Evolutionary conservation across 2,888 invertebrate species (phyloP), one percentile per base, ranked within the genome.

Genomic region (Thereva unica): DNA sequence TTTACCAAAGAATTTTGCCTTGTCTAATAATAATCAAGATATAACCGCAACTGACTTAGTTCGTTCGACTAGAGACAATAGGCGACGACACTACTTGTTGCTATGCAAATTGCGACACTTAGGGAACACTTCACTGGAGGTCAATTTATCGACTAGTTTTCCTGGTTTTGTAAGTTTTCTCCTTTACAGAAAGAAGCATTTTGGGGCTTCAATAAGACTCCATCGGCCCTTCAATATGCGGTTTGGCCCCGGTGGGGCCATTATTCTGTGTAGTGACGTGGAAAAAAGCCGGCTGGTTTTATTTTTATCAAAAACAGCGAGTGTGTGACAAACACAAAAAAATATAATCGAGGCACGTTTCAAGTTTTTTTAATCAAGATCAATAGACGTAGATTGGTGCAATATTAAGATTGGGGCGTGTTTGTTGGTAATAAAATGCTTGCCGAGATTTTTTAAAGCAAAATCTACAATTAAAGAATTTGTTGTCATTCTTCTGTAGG

Each of bases 221-320:
- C 2, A 23, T 2, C 23, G 23, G 23, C 23, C 23, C 23, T 23
- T 23, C 23, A 23, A 23, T 23, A 23, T 1, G 23, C 23, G 23
- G 23, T 23, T 2, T 23, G 23, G n/a, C n/a, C 23, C 23, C 23
- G 23, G 1, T 23, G 23, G 23, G 23, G 23, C 23, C 10, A 37
- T 35, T 59, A 40, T 35, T 5, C 5, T 12, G 23, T 8, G 50
- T 34, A 47, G 45, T 47, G 57, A 47, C 37, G 5, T 45, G 8
- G 45, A 47, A 45, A 47, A 45, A 59, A 35, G 57, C 47, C 47
- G 37, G 8, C 1, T 4, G 38, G 9, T 59, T 59, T 59, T 59
- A 59, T 59, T 59, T 59, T 47, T 59, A 59, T 45, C 57, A 35
- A 35, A 23, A 34, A 52, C 35, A 44, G n/a, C n/a, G n/a, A 9